Evolutionary conservation across 2,113 vertebrate genomes (phyloP).

Genomic region (Ovibos moschatus): DNA sequence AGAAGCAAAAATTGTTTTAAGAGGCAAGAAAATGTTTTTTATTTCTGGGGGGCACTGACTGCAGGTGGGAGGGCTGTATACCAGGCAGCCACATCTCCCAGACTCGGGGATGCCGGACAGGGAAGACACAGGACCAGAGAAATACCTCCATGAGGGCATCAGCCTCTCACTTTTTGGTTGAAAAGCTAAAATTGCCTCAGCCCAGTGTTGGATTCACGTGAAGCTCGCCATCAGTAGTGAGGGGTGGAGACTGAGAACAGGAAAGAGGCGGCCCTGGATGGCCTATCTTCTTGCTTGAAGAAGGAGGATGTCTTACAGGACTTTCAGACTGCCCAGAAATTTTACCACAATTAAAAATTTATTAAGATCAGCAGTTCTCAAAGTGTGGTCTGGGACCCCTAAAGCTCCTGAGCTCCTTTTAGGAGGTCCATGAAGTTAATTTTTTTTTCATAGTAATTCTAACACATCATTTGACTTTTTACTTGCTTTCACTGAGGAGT

Average conservation of each 20-base stretch:
- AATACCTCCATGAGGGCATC: neutral
- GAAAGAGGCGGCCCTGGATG: neutral
- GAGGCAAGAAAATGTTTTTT: neutral
- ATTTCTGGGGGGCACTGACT: neutral
- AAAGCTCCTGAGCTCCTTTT: neutral
- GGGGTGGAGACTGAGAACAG: neutral
- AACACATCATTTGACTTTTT: neutral
- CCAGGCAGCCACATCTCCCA: neutral
- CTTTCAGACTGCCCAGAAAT: neutral
- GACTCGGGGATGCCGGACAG: neutral
- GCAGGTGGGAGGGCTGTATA: neutral
- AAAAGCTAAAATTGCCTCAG: neutral
- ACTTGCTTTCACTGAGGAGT: neutral
- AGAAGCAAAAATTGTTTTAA: neutral
- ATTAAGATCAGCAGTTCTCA: neutral
- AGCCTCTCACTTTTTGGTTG: neutral
- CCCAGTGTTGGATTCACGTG: neutral
- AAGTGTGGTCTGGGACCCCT: neutral
- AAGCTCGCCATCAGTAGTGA: neutral
- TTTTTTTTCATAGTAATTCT: neutral
- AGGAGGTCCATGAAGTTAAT: neutral
- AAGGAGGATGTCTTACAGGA: neutral
- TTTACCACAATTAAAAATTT: neutral
- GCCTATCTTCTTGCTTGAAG: neutral
- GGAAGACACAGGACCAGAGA: neutral